Evolutionary conservation across 2,797 vertebrate species (phyloP).

Genomic region (Coluber constrictor): DNA sequence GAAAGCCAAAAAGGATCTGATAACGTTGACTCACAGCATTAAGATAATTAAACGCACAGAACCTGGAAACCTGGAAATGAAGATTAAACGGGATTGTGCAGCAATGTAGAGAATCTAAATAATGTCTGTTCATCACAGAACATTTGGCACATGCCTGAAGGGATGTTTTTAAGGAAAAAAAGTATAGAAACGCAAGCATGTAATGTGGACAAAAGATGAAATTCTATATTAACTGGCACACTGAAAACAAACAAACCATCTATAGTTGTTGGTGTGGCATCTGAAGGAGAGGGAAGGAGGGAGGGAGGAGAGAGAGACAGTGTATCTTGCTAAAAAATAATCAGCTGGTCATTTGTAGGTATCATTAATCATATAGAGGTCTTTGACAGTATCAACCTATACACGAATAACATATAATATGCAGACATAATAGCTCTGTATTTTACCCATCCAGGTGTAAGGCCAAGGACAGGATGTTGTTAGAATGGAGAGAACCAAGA

Average conservation of each 20-base stretch:
- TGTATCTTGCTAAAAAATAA: background rate
- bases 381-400: background rate
- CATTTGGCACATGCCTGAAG: background rate
- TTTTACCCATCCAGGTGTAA: background rate
- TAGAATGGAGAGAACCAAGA: background rate
- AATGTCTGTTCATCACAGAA: background rate
- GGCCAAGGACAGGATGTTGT: background rate
- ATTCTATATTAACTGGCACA: background rate
- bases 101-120: background rate
- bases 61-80: background rate
- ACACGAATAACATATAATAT: background rate
- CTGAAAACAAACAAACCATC: background rate
- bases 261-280: background rate
- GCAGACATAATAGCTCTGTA: background rate
- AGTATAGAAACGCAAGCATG: background rate
- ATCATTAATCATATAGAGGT: background rate
- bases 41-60: background rate
- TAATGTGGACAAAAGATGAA: background rate
- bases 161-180: background rate
- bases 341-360: background rate
- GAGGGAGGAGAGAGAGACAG: accelerated
- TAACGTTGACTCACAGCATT: background rate
- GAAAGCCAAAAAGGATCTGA: background rate
- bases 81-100: background rate
- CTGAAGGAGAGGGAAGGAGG: background rate